Evolutionary conservation across 1,140 invertebrate genomes (phyloP), one percentile per base, ranked within the genome.

Genomic region (Panulirus ornatus): DNA sequence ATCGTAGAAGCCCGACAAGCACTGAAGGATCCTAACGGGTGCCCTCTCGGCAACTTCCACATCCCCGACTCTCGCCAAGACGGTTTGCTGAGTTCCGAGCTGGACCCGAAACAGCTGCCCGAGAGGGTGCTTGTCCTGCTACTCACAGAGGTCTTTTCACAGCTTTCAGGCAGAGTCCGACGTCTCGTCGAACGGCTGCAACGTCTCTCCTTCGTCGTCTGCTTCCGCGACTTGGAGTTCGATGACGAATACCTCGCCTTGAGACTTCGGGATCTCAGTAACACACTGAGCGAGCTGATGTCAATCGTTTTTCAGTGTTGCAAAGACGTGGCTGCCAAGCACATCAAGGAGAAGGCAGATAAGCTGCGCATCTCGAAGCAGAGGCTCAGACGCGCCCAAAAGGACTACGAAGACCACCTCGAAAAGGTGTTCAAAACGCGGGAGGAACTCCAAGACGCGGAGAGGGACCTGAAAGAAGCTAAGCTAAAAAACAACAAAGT

Each of bases 121-220:
- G 27, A 83, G n/a, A 54, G 42, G 38, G 81, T 89, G 19, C 51
- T 89, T 40, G 63, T 84, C 16, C 30, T 76, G 14, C 30, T 83
- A 22, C 63, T 89, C 2, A 89, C 47, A n/a, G 71, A 76, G 47
- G 70, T 83, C 38, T 89, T 89, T 70, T 81, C 88, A 6, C 42
- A 82, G n/a, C 34, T 89, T 16, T 44, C 88, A 22, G 30, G 47
- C 1, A 47, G 54, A 0, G 47, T 71, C 5, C 34, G 27, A 11
- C 6, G 47, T 16, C 44, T 83, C 16, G 19, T 89, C 14, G 6
- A 34, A 16, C 88, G 71, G 51, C 47, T 89, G 1, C 42, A 83
- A n/a, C 78, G 27, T 16, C 79, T 89, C 11, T 19, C 47, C 34
- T 83, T 76, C 27, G 47, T 70, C 9, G 79, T 89, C 0, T 89